Evolutionary conservation across 2,113 vertebrate species (phyloP).

Genomic region (Erpornis zantholeuca): DNA sequence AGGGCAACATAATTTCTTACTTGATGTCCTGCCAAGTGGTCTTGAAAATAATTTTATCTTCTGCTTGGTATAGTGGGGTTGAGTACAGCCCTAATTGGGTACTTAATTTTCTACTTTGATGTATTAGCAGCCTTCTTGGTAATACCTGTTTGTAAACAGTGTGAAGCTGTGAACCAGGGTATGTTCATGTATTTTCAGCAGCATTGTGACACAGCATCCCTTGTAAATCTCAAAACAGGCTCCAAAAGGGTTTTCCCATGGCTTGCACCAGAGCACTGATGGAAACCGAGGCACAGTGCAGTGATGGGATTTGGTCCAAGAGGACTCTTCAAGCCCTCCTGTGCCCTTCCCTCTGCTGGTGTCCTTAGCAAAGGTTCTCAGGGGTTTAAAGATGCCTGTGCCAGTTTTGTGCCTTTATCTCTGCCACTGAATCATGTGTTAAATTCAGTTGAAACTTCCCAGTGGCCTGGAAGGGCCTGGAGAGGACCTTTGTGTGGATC

Average conservation of each 20-base stretch:
- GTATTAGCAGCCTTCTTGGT: neutral
- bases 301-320: neutral
- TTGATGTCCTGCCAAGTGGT: neutral
- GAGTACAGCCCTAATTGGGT: neutral
- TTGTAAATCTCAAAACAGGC: neutral
- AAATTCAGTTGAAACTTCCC: neutral
- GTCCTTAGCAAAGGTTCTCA: neutral
- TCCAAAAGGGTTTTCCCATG: fast-evolving
- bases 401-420: neutral
- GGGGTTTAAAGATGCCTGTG: neutral
- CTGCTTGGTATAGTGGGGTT: neutral
- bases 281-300: neutral
- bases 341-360: neutral
- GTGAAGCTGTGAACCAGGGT: neutral
- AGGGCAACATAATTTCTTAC: neutral
- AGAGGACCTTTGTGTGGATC: neutral
- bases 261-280: neutral
- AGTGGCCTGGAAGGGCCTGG: neutral
- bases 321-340: neutral
- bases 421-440: neutral
- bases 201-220: neutral
- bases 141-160: neutral
- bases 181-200: neutral
- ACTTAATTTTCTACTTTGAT: neutral
- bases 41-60: neutral